Evolutionary conservation across 2,888 invertebrate genomes (phyloP).

Genomic region (Cybosia mesomella): DNA sequence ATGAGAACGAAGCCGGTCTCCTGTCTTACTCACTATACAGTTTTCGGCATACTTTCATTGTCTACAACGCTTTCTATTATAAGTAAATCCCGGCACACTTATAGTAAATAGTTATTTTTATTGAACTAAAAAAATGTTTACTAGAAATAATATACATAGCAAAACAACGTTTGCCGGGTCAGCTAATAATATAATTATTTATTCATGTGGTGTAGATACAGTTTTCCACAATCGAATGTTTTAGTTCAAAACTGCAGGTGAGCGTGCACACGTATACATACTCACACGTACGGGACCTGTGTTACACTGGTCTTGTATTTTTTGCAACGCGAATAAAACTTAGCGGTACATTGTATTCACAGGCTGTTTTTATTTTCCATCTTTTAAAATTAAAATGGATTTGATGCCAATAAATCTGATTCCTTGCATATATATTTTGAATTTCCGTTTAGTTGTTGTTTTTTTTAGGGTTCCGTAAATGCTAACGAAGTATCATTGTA

Average conservation of each 20-base stretch:
- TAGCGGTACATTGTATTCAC: constrained; percentile 58
- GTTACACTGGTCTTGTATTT: constrained; percentile 59
- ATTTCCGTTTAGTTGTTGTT: neutral
- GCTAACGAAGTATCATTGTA: too few relatives aligned
- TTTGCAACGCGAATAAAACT: constrained; percentile 54
- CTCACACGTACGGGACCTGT: constrained; percentile 46
- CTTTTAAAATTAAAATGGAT: neutral
- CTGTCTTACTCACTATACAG: too few relatives aligned
- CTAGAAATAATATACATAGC: too few relatives aligned
- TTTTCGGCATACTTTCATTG: too few relatives aligned
- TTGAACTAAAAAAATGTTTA: too few relatives aligned
- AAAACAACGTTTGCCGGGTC: too few relatives aligned
- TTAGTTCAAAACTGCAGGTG: constrained; percentile 3
- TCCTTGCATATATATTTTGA: neutral
- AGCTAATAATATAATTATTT: too few relatives aligned
- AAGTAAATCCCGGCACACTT: too few relatives aligned
- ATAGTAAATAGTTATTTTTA: too few relatives aligned
- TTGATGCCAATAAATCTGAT: neutral
- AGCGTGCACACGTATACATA: constrained; percentile 32
- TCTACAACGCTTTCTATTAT: too few relatives aligned
- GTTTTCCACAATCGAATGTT: neutral
- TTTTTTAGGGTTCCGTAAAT: neutral
- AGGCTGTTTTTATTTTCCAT: constrained; percentile 35
- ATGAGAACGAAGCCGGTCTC: too few relatives aligned
- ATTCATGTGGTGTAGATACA: too few relatives aligned